phyloP scores from a whole-genome alignment of 2,113 vertebrate genomes.

The Erythrolamprus reginae region DNA sequence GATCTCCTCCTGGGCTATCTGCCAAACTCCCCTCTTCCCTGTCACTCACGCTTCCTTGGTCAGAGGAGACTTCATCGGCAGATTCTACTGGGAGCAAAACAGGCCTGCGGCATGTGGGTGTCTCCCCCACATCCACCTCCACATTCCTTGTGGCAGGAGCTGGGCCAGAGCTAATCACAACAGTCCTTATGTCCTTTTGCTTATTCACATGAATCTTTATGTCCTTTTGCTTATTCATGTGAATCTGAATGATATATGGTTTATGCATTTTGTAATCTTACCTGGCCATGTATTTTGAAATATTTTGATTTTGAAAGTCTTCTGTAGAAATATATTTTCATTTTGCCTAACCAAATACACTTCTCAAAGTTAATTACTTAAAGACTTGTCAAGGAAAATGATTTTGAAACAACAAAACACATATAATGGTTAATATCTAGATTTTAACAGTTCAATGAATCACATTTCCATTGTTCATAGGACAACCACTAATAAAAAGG shows the following conservation, averaged over 20 bases:
- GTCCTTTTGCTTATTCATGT: neutral
- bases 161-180: too few species aligned
- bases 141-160: too few species aligned
- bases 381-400: neutral
- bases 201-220: too few species aligned
- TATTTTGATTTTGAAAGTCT: neutral
- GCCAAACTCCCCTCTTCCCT: too few species aligned
- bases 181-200: too few species aligned
- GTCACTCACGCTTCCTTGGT: too few species aligned
- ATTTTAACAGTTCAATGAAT: neutral
- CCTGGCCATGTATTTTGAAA: neutral
- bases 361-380: neutral
- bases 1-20: too few species aligned
- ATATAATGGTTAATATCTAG: neutral
- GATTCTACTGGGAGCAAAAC: too few species aligned
- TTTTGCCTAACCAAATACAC: neutral
- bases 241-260: neutral
- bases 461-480: neutral
- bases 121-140: too few species aligned
- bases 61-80: too few species aligned
- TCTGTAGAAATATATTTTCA: neutral
- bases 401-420: neutral
- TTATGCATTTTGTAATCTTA: neutral
- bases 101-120: too few species aligned
- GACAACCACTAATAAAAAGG: neutral